Conservation (phyloP, 2,888 invertebrate species). For the Limenitis camilla region DNA sequence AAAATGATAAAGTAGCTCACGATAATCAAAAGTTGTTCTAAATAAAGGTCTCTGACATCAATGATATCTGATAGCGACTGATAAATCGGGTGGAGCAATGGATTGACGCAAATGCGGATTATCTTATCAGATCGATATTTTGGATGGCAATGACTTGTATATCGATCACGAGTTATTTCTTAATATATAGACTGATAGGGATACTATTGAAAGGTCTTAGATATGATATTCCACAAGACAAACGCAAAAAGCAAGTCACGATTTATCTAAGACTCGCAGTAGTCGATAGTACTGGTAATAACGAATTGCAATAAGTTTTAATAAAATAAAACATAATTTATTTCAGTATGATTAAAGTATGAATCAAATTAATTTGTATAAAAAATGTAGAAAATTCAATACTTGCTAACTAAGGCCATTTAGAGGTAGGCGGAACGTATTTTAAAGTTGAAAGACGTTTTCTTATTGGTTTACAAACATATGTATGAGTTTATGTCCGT, state of each 20-base stretch:
- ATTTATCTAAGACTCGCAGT: not conserved
- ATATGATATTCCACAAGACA: not conserved
- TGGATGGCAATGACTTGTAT: constrained; percentile 23
- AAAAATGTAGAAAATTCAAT: too few relatives aligned
- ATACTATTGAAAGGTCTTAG: not conserved
- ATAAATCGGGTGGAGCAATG: constrained; percentile 26
- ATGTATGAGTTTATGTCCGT: not conserved
- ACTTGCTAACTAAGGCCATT: too few relatives aligned
- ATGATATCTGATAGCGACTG: constrained; percentile 22
- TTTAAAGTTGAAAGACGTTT: too few relatives aligned
- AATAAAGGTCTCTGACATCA: constrained; percentile 34
- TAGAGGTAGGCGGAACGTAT: too few relatives aligned
- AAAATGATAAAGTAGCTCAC: constrained; percentile 9
- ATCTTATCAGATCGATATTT: constrained; percentile 29
- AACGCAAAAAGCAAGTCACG: not conserved
- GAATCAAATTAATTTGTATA: too few relatives aligned
- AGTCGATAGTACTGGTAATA: too few relatives aligned
- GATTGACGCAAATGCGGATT: constrained; percentile 36
- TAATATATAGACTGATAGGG: constrained; percentile 7
- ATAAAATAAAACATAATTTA: too few relatives aligned
- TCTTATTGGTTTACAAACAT: not conserved
- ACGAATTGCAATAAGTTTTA: too few relatives aligned
- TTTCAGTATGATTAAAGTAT: too few relatives aligned
- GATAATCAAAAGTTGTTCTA: constrained; percentile 27
- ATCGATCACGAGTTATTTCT: constrained; percentile 26